Evolutionary conservation across 2,113 vertebrate species (phyloP).

Genomic region (Pituophis catenifer): DNA sequence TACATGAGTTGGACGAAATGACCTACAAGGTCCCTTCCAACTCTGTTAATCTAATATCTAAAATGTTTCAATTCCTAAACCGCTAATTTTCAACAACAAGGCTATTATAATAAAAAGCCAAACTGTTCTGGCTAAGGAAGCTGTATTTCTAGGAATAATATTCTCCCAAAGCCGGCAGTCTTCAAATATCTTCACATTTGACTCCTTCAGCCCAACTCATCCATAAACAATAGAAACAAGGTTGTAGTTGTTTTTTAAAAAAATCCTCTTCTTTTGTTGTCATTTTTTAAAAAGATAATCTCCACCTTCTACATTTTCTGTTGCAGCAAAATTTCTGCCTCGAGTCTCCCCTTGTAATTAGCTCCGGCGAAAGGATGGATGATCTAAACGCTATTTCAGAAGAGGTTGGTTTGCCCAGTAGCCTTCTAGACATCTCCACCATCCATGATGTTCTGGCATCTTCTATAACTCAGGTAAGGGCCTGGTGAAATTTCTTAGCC

Average conservation of each 20-base stretch:
- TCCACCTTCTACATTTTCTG: slow-evolving; percentile 60
- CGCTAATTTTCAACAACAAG: neutral
- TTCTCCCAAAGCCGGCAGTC: neutral
- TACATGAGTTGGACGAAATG: neutral
- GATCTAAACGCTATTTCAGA: slow-evolving; percentile 73
- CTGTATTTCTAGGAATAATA: neutral
- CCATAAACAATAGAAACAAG: neutral
- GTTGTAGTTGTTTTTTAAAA: neutral
- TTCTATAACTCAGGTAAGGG: slow-evolving; percentile 56
- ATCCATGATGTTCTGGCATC: slow-evolving; percentile 57
- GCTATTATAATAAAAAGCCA: neutral
- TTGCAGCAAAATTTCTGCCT: slow-evolving; percentile 74
- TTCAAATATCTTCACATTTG: neutral
- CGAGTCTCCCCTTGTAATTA: slow-evolving; percentile 73
- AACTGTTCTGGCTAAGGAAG: neutral
- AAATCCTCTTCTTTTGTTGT: neutral
- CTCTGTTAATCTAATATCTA: too few species aligned
- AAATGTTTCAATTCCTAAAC: neutral
- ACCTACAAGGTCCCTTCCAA: too few species aligned
- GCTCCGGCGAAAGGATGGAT: slow-evolving; percentile 69
- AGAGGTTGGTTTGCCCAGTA: slow-evolving; percentile 77
- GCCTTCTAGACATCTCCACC: slow-evolving; percentile 73
- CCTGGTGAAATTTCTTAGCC: neutral
- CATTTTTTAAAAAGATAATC: neutral
- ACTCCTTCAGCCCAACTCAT: neutral